A percentile compares a stretch with the other conserved stretches of the same genome.
Conservation (phyloP, 2,888 invertebrate species). For the Liposcelis brunnea region DNA sequence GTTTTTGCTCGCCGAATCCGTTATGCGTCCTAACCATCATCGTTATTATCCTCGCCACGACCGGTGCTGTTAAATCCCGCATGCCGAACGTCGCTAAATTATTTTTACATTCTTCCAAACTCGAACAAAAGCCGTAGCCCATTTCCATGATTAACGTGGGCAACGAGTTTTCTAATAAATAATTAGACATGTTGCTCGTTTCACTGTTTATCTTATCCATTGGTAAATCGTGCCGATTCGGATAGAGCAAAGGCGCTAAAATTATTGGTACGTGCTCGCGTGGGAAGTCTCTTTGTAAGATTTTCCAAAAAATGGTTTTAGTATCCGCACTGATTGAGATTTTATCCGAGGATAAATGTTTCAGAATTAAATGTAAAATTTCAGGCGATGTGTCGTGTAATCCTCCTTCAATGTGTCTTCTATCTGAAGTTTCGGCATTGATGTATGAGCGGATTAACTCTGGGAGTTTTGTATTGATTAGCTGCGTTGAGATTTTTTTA, state of each 20-base stretch:
- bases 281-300: slow-evolving; percentile 73
- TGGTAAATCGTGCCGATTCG: slow-evolving; percentile 34
- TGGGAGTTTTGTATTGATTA: slow-evolving; percentile 65
- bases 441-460: slow-evolving; percentile 73
- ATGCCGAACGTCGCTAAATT: slow-evolving; percentile 65
- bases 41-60: slow-evolving; percentile 69
- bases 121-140: slow-evolving; percentile 74
- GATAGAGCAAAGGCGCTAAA: slow-evolving; percentile 72
- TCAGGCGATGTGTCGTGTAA: slow-evolving; percentile 83
- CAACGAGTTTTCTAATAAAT: slow-evolving; percentile 49
- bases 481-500: slow-evolving; percentile 52
- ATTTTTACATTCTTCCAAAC: slow-evolving; percentile 73
- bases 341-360: not conserved
- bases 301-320: slow-evolving; percentile 62
- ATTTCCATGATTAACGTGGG: slow-evolving; percentile 84
- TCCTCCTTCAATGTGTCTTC: slow-evolving; percentile 56
- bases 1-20: slow-evolving; percentile 24
- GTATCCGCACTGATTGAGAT: slow-evolving; percentile 36
- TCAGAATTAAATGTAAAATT: slow-evolving; percentile 28
- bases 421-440: slow-evolving; percentile 46
- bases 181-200: slow-evolving; percentile 30
- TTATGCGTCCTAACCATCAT: slow-evolving; percentile 47
- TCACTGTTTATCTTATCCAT: slow-evolving; percentile 27
- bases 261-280: slow-evolving; percentile 76
- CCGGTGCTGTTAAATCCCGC: slow-evolving; percentile 63